Conservation (phyloP, 2,888 invertebrate species). For the Drosophila meridionalis region DNA sequence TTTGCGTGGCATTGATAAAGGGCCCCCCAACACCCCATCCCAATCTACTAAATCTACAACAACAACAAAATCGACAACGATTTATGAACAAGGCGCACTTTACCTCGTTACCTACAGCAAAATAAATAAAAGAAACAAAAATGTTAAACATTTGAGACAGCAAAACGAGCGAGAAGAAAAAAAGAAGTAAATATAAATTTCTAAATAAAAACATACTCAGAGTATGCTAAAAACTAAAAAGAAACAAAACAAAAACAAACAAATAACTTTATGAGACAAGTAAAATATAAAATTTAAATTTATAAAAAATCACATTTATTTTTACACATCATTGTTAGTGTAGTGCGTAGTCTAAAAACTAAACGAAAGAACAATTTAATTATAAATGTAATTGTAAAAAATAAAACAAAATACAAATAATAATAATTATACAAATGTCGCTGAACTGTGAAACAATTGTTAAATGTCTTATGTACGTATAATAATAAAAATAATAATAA, state of each 20-base stretch:
- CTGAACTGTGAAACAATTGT: constrained; percentile 75
- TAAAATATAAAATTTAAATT: constrained; percentile 17
- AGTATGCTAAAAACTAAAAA: constrained; percentile 42
- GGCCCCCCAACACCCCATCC: constrained; percentile 4
- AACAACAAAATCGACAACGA: constrained; percentile 35
- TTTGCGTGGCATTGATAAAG: constrained; percentile 88
- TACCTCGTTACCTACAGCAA: constrained; percentile 77
- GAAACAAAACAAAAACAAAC: background rate
- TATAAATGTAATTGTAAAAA: constrained; percentile 63
- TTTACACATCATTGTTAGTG: constrained; percentile 80
- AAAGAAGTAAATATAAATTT: constrained; percentile 32
- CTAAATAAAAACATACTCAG: constrained; percentile 45
- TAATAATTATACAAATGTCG: constrained; percentile 50
- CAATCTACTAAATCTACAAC: background rate
- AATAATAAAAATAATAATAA: constrained; percentile 41
- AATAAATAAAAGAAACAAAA: constrained; percentile 9
- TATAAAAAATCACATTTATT: constrained; percentile 68
- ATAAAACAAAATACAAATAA: constrained; percentile 4
- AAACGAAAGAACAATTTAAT: constrained; percentile 44
- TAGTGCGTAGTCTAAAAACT: constrained; percentile 70
- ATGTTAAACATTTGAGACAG: constrained; percentile 57
- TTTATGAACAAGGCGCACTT: constrained; percentile 73
- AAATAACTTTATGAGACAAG: constrained; percentile 27
- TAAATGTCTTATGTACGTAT: constrained; percentile 74
- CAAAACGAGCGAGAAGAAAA: constrained; percentile 40